These are phyloP conservation scores for Frankliniella intonsa DNA, from an alignment of 2,888 invertebrate species.

Conservation along the genomic window DNA sequence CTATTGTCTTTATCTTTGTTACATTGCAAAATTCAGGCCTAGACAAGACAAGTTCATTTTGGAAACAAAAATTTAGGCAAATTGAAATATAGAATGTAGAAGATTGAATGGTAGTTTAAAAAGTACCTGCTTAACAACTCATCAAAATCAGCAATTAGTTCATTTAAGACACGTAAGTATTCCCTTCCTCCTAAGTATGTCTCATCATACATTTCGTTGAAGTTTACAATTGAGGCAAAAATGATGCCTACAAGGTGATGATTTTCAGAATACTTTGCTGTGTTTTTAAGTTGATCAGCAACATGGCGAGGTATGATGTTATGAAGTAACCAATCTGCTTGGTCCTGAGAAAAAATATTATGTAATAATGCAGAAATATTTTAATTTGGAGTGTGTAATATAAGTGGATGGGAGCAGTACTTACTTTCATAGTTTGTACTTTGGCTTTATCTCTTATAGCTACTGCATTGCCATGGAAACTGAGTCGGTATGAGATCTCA, in stretches of 20 bases:
- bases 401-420: background rate
- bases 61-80: conserved; percentile 38
- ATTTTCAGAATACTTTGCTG: conserved; percentile 89
- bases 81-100: background rate
- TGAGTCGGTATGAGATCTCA: conserved; percentile 87
- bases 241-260: conserved; percentile 89
- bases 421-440: conserved; percentile 71
- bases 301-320: conserved; percentile 97
- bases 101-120: background rate
- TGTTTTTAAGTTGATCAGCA: conserved; percentile 85
- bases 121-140: conserved; percentile 64
- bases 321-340: conserved; percentile 92
- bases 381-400: background rate
- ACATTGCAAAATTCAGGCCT: conserved; percentile 75
- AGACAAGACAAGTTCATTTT: too few relatives aligned
- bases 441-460: conserved; percentile 82
- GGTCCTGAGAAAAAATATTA: conserved; percentile 56
- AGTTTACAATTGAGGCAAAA: conserved; percentile 94
- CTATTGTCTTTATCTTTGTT: conserved; percentile 97
- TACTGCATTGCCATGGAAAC: conserved; percentile 88
- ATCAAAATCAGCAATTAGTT: conserved; percentile 83
- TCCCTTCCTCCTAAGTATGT: conserved; percentile 92
- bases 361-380: background rate
- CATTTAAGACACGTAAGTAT: conserved; percentile 90
- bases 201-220: conserved; percentile 97